These are phyloP conservation scores for Pteronotus mesoamericanus DNA, from an alignment of 2,797 vertebrate genomes.

Conservation along the genomic window DNA sequence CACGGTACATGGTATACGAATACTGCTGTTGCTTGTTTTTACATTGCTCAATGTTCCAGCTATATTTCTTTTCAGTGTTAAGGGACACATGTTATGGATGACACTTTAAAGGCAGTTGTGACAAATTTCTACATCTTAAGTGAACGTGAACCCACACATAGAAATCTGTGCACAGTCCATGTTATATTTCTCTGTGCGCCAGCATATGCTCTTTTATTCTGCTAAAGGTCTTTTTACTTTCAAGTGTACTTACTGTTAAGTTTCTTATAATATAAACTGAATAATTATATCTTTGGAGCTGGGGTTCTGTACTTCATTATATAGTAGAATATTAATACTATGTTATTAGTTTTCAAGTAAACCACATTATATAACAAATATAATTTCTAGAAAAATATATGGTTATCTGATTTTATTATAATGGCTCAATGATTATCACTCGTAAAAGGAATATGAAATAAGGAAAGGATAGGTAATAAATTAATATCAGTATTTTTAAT, in stretches of 20 bases:
- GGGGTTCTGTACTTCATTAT: background rate
- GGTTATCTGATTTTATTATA: background rate
- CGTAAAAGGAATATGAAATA: slow-evolving; percentile 28
- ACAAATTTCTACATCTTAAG: background rate
- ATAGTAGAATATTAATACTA: background rate
- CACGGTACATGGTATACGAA: background rate
- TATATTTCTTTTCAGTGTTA: background rate
- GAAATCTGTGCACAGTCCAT: background rate
- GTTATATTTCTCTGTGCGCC: background rate
- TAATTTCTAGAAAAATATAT: slow-evolving; percentile 2
- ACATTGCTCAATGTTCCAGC: background rate
- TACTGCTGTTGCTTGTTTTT: background rate
- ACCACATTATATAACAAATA: background rate
- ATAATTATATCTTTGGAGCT: background rate
- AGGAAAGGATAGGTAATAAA: background rate
- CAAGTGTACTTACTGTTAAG: background rate
- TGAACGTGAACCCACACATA: background rate
- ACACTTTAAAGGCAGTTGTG: background rate
- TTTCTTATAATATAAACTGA: background rate
- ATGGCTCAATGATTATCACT: background rate
- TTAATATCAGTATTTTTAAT: background rate
- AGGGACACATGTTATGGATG: background rate
- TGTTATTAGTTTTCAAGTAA: slow-evolving; percentile 25
- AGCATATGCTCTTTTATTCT: background rate
- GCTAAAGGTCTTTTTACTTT: slow-evolving; percentile 4